phyloP scores from a whole-genome alignment of 2,797 vertebrate genomes.

The Hipposideros larvatus region DNA sequence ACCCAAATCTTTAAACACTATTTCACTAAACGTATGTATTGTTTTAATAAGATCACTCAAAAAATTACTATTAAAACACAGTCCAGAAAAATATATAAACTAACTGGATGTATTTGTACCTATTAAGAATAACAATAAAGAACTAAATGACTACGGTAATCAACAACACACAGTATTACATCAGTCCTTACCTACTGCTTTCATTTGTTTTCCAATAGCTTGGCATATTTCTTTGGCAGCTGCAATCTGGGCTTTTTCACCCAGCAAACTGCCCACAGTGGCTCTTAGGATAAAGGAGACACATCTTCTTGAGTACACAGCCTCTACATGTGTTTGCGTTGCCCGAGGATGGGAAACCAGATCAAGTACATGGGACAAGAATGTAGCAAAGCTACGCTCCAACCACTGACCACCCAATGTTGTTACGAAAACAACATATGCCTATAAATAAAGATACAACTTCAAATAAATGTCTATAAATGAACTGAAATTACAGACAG shows the following conservation, averaged over 20 bases:
- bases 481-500: constrained; percentile 27
- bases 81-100: neutral
- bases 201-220: constrained; percentile 99
- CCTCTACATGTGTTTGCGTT: constrained; percentile 98
- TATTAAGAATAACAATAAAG: neutral
- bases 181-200: constrained; percentile 95
- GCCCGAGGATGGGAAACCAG: constrained; percentile 98
- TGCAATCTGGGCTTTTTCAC: constrained; percentile 99
- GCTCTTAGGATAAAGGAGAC: constrained; percentile 98
- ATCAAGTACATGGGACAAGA: constrained; percentile 97
- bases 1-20: constrained; percentile 38
- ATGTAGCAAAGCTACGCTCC: constrained; percentile 97
- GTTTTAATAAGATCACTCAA: constrained; percentile 45
- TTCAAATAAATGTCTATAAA: neutral
- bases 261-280: constrained; percentile 96
- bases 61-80: constrained; percentile 36
- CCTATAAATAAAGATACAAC: constrained; percentile 89
- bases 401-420: constrained; percentile 98
- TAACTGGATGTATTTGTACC: neutral
- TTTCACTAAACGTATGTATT: constrained; percentile 17
- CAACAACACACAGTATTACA: neutral
- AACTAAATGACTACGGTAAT: neutral
- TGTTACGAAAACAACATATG: constrained; percentile 98
- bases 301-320: constrained; percentile 98
- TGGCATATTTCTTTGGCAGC: constrained; percentile 99